phyloP scores from a whole-genome alignment of 2,113 vertebrate genomes.

The Entomyzon cyanotis region DNA sequence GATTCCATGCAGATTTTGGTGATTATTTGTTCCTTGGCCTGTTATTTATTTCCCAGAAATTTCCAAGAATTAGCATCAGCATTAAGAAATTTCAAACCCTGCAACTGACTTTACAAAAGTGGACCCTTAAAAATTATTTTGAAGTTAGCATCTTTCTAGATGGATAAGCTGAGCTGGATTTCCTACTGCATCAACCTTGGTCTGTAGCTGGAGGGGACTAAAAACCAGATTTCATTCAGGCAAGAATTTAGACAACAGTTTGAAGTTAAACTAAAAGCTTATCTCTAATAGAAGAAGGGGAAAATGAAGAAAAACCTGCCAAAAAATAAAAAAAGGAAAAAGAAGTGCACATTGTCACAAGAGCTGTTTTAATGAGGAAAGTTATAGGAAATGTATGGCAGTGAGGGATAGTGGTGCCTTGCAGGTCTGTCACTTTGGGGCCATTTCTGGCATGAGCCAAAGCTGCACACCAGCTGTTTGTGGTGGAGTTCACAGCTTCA shows the following conservation, averaged over 20 bases:
- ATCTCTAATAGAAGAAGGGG: not conserved
- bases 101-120: not conserved
- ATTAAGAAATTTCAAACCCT: not conserved
- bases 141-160: not conserved
- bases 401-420: not conserved
- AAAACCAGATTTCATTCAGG: not conserved
- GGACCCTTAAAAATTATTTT: not conserved
- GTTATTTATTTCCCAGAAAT: not conserved
- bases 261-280: not conserved
- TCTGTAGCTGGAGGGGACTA: not conserved
- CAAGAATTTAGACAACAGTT: not conserved
- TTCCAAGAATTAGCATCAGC: not conserved
- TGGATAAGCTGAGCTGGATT: not conserved
- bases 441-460: not conserved
- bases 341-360: not conserved
- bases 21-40: not conserved
- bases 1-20: not conserved
- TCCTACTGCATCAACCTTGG: not conserved
- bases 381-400: accelerated
- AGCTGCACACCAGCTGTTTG: not conserved
- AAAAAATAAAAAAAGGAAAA: not conserved
- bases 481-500: not conserved
- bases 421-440: not conserved
- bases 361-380: not conserved
- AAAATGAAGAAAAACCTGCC: not conserved